Base-by-base conservation (phyloP, 2,888 invertebrate species). In the Noctua janthe region DNA sequence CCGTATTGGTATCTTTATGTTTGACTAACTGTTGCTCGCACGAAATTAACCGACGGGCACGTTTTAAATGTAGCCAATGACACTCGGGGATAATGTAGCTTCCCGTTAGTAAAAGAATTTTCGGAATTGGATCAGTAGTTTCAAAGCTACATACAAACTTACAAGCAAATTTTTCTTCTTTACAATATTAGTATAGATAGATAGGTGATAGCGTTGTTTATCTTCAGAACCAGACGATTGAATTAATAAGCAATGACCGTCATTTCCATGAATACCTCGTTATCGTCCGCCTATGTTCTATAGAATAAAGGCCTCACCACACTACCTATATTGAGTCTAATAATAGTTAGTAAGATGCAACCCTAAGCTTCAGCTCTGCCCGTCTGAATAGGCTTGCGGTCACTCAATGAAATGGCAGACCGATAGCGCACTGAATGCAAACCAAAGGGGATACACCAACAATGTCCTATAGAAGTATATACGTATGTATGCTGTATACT, bases 341-440 rank as follows among this genome's bases (percentile, higher is more conserved):
- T 43, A 43, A 64, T 66, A 70, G 79, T 29, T 11, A 71, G 74
- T 86, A 86, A 80, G 83, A 83, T 83, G 67, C 71, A 69, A 69
- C 70, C 35, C 56, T 83, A 78, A 86, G 78, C 79, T 82, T 43
- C 74, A 73, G 71, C 47, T 56, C 6, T 47, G 64, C 11, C 4
- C 10, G 69, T 17, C 66, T 87, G 76, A 87, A 84, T 81, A 67
- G 75, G 62, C 39, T 86, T 87, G 87, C 74, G 87, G 87, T 87
- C 80, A 87, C 67, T 87, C 78, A 80, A 71, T 87, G 84, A 76
- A 87, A 84, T 82, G 83, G 39, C 66, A 67, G 80, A 13, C 76
- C 10, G 87, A 87, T 87, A 84, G 81, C 74, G 86, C 49, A 67
- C 11, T 84, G 76, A 87, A 84, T 87, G 71, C 70, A 35, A 69